Percentiles rank a stretch among this genome's conserved stretches.
phyloP scores from a whole-genome alignment of 1,140 invertebrate species.

The Colletes latitarsis region DNA sequence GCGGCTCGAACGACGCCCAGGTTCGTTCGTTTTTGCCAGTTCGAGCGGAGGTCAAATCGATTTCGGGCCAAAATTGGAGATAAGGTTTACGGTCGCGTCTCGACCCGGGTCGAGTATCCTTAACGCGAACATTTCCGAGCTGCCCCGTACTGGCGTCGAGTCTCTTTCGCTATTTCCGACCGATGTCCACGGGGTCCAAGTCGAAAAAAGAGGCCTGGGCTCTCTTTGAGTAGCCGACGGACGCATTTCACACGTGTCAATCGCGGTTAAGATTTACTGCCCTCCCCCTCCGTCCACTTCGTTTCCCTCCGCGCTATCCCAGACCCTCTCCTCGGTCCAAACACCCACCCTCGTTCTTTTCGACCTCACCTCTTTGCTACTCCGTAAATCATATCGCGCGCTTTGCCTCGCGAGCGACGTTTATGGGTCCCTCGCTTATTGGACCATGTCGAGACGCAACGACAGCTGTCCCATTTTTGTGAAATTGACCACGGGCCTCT shows the following conservation, averaged over 20 bases:
- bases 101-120: conserved; percentile 28
- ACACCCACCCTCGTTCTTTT: conserved; percentile 13
- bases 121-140: conserved; percentile 46
- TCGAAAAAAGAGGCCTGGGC: conserved; percentile 27
- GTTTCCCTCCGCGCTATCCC: neutral
- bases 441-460: conserved; percentile 27
- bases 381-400: conserved; percentile 67
- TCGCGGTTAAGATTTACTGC: conserved; percentile 68
- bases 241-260: conserved; percentile 74
- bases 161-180: conserved; percentile 23
- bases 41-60: conserved; percentile 71
- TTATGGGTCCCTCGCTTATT: conserved; percentile 62
- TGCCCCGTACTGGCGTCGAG: neutral
- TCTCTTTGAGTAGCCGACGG: conserved; percentile 52
- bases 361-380: conserved; percentile 15
- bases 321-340: neutral
- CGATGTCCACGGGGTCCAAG: conserved; percentile 26
- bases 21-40: conserved; percentile 24
- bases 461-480: conserved; percentile 47
- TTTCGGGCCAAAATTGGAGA: conserved; percentile 73
- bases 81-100: conserved; percentile 64
- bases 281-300: conserved; percentile 36
- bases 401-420: conserved; percentile 53
- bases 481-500: conserved; percentile 34
- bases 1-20: neutral